Conservation (phyloP, 1,140 invertebrate genomes). For the Araneus ventricosus region DNA sequence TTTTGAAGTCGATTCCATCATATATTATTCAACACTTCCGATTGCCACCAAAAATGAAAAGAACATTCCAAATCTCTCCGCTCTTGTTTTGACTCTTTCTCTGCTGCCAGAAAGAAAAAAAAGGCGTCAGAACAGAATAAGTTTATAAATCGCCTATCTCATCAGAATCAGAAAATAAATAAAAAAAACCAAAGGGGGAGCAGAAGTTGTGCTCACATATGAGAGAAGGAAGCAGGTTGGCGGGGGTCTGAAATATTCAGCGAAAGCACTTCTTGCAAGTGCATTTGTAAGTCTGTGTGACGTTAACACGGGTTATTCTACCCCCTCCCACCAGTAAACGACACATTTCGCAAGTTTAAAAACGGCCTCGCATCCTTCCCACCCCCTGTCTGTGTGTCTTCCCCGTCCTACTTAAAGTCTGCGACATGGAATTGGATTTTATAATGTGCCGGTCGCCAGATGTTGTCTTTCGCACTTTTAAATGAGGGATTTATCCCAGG, state of each 20-base stretch:
- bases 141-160: conserved; percentile 70
- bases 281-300: conserved; percentile 67
- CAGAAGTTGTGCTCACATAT: background rate
- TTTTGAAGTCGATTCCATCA: conserved; percentile 70
- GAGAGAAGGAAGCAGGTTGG: conserved; percentile 6
- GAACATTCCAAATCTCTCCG: background rate
- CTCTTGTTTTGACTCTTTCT: conserved; percentile 56
- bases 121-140: conserved; percentile 61
- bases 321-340: conserved; percentile 47
- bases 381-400: background rate
- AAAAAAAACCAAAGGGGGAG: background rate
- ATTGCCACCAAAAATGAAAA: conserved; percentile 23
- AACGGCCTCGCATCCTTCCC: conserved; percentile 22
- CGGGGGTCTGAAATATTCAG: conserved; percentile 62
- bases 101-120: background rate
- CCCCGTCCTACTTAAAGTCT: conserved; percentile 29
- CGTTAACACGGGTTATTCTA: conserved; percentile 63
- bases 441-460: conserved; percentile 74
- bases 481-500: conserved; percentile 65
- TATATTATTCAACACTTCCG: conserved; percentile 72
- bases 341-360: conserved; percentile 75
- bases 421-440: conserved; percentile 72
- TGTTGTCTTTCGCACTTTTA: conserved; percentile 74
- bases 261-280: conserved; percentile 48
- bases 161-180: conserved; percentile 66